Evolutionary conservation across 2,113 vertebrate species (phyloP), one percentile per base, ranked within the genome.

Genomic region (Hippocampus zosterae): DNA sequence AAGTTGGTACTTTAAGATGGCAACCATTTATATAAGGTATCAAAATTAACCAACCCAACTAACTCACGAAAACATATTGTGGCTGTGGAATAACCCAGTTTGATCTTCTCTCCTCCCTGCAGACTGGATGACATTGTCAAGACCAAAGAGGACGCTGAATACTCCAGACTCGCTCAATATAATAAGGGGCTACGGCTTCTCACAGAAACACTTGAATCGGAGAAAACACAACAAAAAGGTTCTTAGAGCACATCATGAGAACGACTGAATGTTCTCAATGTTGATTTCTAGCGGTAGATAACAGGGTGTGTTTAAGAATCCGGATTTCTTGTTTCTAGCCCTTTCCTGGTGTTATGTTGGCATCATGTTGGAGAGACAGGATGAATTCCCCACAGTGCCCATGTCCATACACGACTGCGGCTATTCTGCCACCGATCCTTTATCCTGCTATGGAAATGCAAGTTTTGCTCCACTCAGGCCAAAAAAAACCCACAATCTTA

Each of bases 1-100:
- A 81, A 92, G 90, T 84, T 97, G 94, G 94, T 94, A 92, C 86
- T 94, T 96, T 74, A 95, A 93, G 82, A 97, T 97, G 95, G 94
- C 94, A 68, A 92, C 90, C 1, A 91, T 94, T 81, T 92, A 93
- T 72, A 91, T 96, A 82, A 94, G 93, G 95, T 97, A 83, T 8
- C 52, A 4, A 8, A 37, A 37, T 37, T 37, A 37, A 37, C 33
- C 33, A 37, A 37, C 33, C 33, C 33, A 37, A 37, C 33, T 37
- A 33, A 33, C 29, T 33, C 3, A 41, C 46, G n/a, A 41, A n/a
- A 53, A 37, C 8, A 10, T 25, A 13, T 7, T 19, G 12, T 18
- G 0, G 12, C 56, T 9, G 18, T 21, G 2, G n/a, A 5, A 3
- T 41, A 41, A n/a, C 19, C 2, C 2, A 46, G 33, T 66, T 44